phyloP scores from a whole-genome alignment of 53 echinoderm and acorn worm species.

The Apostichopus leukothele region DNA sequence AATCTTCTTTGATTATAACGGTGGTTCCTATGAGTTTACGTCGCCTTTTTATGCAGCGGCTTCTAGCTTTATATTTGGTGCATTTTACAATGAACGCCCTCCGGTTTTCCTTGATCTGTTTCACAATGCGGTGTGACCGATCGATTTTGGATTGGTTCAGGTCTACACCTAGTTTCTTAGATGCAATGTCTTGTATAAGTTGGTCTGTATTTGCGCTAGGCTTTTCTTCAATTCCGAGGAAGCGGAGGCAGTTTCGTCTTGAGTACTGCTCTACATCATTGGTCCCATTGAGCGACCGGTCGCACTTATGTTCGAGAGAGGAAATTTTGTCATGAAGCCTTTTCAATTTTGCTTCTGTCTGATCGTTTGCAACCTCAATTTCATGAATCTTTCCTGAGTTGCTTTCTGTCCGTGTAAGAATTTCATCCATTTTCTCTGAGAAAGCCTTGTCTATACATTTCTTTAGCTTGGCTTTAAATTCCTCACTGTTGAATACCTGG shows the following conservation, averaged over 20 bases:
- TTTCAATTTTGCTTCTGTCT: background rate
- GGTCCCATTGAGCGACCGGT: background rate
- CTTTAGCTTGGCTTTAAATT: background rate
- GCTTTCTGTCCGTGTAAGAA: background rate
- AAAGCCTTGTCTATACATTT: background rate
- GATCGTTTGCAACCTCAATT: background rate
- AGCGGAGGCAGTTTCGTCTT: background rate
- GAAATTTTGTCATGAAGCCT: background rate
- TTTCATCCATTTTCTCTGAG: background rate
- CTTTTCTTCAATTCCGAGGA: background rate
- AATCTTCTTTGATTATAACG: background rate
- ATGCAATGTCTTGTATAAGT: background rate
- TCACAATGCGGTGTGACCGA: background rate
- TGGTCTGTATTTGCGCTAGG: background rate
- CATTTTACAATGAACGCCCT: background rate
- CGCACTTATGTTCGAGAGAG: constrained; percentile 1
- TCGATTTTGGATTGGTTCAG: background rate
- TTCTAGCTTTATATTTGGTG: background rate
- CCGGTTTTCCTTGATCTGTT: background rate
- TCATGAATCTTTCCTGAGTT: background rate
- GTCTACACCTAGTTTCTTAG: background rate
- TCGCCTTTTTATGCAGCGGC: background rate
- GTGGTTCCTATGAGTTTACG: background rate
- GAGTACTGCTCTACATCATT: background rate
- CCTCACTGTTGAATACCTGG: background rate